phyloP scores from a whole-genome alignment of 2,888 invertebrate genomes.

The Megalurothrips usitatus region DNA sequence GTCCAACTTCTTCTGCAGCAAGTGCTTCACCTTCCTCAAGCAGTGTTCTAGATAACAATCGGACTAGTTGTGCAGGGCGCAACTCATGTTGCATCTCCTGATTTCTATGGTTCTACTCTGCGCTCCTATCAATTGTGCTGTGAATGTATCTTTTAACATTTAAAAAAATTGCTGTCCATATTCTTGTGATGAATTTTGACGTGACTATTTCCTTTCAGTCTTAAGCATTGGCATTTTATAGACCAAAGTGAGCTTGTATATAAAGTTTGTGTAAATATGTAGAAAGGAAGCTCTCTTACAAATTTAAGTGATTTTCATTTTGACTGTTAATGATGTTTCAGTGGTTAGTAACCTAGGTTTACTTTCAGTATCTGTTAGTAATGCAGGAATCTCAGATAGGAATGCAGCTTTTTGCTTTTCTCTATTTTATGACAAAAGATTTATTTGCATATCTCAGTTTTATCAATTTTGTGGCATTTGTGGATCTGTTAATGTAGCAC shows the following conservation, averaged over 20 bases:
- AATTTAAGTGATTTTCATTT: background rate
- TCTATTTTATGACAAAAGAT: too few species aligned
- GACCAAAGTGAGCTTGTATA: conserved; percentile 25
- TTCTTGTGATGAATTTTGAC: conserved; percentile 20
- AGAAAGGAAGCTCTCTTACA: background rate
- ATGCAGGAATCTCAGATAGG: background rate
- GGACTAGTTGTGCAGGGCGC: conserved; percentile 51
- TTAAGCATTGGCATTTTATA: conserved; percentile 23
- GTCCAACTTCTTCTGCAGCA: conserved; percentile 42
- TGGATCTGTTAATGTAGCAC: too few species aligned
- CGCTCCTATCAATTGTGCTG: conserved; percentile 28
- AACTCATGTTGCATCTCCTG: conserved; percentile 52
- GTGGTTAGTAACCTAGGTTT: background rate
- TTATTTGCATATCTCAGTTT: too few species aligned
- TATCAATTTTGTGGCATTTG: too few species aligned
- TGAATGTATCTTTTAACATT: conserved; percentile 20
- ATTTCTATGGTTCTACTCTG: conserved; percentile 36
- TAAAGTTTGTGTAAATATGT: background rate
- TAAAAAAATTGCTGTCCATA: conserved; percentile 18
- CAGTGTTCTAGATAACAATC: conserved; percentile 46
- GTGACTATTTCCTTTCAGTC: background rate
- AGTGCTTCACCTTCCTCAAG: conserved; percentile 43
- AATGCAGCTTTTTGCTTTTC: background rate
- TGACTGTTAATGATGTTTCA: background rate
- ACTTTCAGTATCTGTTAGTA: background rate